phyloP scores from a whole-genome alignment of 2,888 invertebrate genomes.

The Merodon equestris region DNA sequence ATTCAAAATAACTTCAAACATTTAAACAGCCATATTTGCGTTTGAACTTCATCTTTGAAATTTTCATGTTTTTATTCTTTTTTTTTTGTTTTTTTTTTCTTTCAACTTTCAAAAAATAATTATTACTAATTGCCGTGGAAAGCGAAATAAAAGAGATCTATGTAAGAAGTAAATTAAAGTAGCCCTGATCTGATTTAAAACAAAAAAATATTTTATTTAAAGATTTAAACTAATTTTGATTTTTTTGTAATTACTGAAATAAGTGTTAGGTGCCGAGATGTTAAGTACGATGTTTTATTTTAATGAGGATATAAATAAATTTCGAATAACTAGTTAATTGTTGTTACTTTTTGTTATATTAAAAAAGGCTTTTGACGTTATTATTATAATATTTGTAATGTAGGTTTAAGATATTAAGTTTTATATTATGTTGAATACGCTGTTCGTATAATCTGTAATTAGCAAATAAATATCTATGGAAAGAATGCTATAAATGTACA shows the following conservation, averaged over 20 bases:
- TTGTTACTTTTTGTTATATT: constrained; percentile 23
- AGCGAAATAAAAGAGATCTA: no score
- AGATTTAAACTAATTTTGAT: constrained; percentile 37
- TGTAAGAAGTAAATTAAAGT: no score
- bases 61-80: constrained; percentile 72
- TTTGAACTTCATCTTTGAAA: constrained; percentile 78
- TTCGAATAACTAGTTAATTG: constrained; percentile 14
- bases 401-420: constrained; percentile 44
- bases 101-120: no score
- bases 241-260: constrained; percentile 29
- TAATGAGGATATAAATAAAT: constrained; percentile 11
- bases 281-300: neutral
- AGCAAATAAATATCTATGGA: constrained; percentile 37
- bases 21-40: constrained; percentile 79
- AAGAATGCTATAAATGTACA: constrained; percentile 63
- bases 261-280: constrained; percentile 34
- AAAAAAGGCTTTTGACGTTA: constrained; percentile 9
- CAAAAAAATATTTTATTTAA: constrained; percentile 5
- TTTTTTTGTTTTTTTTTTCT: no score
- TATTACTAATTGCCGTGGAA: no score
- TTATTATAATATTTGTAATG: constrained; percentile 35
- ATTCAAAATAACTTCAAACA: constrained; percentile 71
- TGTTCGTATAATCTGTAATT: constrained; percentile 73
- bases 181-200: neutral
- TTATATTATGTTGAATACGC: constrained; percentile 70